Conservation (phyloP, 2,888 invertebrate species). For the Orchesella flavescens region DNA sequence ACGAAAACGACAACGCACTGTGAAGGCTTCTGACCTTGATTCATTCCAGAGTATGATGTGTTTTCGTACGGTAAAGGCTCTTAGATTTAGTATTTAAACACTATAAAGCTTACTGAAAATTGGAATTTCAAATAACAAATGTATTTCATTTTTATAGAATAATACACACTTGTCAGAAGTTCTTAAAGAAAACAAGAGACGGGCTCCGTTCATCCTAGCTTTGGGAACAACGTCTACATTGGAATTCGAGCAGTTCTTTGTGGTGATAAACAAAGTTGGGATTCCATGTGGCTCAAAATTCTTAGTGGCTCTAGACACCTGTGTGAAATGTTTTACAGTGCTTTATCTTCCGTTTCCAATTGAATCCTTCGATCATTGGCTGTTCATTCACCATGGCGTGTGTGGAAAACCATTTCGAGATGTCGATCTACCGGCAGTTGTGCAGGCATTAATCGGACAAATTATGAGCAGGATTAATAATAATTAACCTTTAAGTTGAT, state of each 20-base stretch:
- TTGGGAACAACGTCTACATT: background rate
- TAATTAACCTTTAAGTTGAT: too few relatives aligned
- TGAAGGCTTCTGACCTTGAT: slow-evolving; percentile 13
- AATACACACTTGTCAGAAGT: slow-evolving; percentile 27
- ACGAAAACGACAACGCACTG: background rate
- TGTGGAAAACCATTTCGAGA: slow-evolving; percentile 3
- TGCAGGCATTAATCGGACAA: slow-evolving; percentile 3
- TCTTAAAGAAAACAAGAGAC: background rate
- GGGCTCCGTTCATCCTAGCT: slow-evolving; percentile 1
- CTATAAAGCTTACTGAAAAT: background rate
- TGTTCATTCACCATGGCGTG: slow-evolving; percentile 17
- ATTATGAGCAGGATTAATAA: background rate
- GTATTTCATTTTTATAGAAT: slow-evolving; percentile 7
- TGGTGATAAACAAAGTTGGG: background rate
- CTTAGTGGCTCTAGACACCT: slow-evolving; percentile 8
- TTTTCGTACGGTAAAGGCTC: slow-evolving; percentile 8
- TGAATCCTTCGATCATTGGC: slow-evolving; percentile 21
- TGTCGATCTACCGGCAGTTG: background rate
- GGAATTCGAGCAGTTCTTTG: background rate
- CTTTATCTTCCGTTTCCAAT: slow-evolving; percentile 2
- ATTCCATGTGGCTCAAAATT: slow-evolving; percentile 18
- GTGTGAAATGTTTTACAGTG: slow-evolving; percentile 7
- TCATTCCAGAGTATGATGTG: slow-evolving; percentile 2
- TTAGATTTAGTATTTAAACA: background rate
- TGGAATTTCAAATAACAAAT: background rate